Evolutionary conservation across 2,797 vertebrate genomes (phyloP), one percentile per base, ranked within the genome.

Genomic region (Psittacula derbiana): DNA sequence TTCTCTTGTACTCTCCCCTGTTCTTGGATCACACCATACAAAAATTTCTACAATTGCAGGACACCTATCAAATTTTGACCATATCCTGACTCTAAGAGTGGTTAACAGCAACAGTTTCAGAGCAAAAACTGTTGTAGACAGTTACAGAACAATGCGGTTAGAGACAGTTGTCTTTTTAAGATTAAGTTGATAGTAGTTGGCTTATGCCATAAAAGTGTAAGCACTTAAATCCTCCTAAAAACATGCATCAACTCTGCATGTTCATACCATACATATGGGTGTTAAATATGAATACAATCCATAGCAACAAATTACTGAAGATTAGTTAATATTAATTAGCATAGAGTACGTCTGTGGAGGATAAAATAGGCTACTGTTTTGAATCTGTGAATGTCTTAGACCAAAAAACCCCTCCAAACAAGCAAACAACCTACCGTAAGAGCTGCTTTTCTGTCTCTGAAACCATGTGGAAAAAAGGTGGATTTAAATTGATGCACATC

Each of bases 391-490:
- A n/a, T 44, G 17, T 53, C 40, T 84, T 79, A 84, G 43, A 80
- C 38, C 13, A 71, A 43, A 43, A 25, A 30, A 30, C n/a, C 14
- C 31, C 8, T 3, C 1, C 4, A 24, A 9, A 5, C 52, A 80
- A 79, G 3, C 20, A 12, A 55, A 28, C 4, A 49, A 73, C 98
- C 95, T 98, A 99, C 98, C 71, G 83, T 98, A 91, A 98, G 96
- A 20, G 20, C 66, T 61, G 98, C 98, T 85, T 92, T 98, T 93
- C 98, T 97, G 72, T 98, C 96, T 89, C 98, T 98, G 92, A 98
- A 93, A 71, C 98, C 99, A 52, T 98, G 96, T 58, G 99, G 98
- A 65, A 99, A 99, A 97, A 99, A 99, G 78, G 92, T 94, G 52
- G 93, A 79, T 96, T 98, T 98, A 94, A 99, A 98, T 16, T 91